These are phyloP conservation scores for Actenoides lindsayi DNA, from an alignment of 2,113 vertebrate species.

Conservation along the genomic window DNA sequence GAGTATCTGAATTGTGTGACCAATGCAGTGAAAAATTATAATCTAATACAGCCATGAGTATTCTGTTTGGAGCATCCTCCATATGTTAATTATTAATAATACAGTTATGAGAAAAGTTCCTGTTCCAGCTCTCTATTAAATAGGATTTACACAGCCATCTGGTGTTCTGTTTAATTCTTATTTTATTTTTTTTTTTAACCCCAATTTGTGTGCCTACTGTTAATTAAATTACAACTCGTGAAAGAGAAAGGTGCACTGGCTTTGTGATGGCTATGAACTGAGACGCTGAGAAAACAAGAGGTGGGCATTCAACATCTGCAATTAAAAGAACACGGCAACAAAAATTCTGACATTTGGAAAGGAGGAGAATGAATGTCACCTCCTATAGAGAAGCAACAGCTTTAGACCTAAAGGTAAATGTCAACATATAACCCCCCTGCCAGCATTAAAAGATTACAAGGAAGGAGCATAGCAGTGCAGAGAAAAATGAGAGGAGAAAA, in stretches of 20 bases:
- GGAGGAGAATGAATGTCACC: neutral
- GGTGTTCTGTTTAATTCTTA: slow-evolving; percentile 66
- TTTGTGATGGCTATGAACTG: neutral
- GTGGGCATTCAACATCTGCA: neutral
- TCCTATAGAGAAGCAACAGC: neutral
- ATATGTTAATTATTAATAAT: slow-evolving; percentile 79
- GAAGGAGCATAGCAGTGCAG: neutral
- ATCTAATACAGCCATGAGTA: slow-evolving; percentile 59
- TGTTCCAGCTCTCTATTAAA: slow-evolving; percentile 72
- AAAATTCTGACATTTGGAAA: neutral
- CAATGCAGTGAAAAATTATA: slow-evolving; percentile 43
- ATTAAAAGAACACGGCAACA: neutral
- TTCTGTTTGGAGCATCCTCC: slow-evolving; percentile 67
- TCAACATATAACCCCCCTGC: neutral
- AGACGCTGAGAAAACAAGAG: neutral
- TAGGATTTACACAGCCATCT: slow-evolving; percentile 77
- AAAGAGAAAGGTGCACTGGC: slow-evolving; percentile 8
- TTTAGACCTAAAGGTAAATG: neutral
- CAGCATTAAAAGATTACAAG: neutral
- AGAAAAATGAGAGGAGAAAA: neutral
- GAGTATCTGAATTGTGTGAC: neutral
- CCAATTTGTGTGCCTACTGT: slow-evolving; percentile 44
- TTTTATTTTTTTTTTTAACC: neutral
- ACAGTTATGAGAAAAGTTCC: slow-evolving; percentile 72
- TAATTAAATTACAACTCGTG: slow-evolving; percentile 35